Base-by-base conservation (phyloP, 2,888 invertebrate genomes). In the Volucella bombylans region DNA sequence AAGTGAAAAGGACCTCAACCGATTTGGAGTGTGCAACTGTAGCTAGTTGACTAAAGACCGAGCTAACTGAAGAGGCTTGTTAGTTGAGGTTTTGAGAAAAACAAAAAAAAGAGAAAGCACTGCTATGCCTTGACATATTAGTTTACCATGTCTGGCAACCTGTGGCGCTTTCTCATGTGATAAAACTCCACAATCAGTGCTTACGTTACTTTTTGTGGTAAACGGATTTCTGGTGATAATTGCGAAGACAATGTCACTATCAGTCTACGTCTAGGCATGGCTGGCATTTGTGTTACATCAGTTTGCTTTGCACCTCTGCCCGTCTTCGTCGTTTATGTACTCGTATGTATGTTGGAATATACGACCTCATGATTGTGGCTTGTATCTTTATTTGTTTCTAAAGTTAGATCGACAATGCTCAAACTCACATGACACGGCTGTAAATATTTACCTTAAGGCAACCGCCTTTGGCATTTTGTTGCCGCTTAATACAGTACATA, bases 351-450 rank as follows among this genome's bases (percentile, higher is more conserved):
- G 31, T 31, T 31, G 45, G 47, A 62, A 59, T 52, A 55, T 12
- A n/a, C 38, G 38, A 43, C 31, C 23, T 39, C 57, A 55, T 49
- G 45, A 15, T 8, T 45, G 61, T 31, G 41, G 45, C 18, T n/a
- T 49, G 14, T 50, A 57, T 54, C 10, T 57, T 52, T 41, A 41
- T 71, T 18, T 69, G n/a, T 41, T 0, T 23, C 11, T 62, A 11
- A 38, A 41, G 31, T 15, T 18, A 50, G 39, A 62, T 74, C 15
- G 54, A 61, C 31, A 6, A 2, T 31, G 31, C 31, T 6, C 23
- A 23, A 23, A 23, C 67, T 69, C 80, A 83, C 74, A 83, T 83
- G 83, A 83, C 79, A 61, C 55, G 54, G 31, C 52, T 64, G 64
- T 62, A 64, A 71, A 54, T 74, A 54, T 79, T 78, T 79, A 74